Percentiles rank a stretch among this genome's conserved stretches.
Evolutionary conservation across 2,888 invertebrate species (phyloP).

Genomic region (Dyspetes luteomarginatus): DNA sequence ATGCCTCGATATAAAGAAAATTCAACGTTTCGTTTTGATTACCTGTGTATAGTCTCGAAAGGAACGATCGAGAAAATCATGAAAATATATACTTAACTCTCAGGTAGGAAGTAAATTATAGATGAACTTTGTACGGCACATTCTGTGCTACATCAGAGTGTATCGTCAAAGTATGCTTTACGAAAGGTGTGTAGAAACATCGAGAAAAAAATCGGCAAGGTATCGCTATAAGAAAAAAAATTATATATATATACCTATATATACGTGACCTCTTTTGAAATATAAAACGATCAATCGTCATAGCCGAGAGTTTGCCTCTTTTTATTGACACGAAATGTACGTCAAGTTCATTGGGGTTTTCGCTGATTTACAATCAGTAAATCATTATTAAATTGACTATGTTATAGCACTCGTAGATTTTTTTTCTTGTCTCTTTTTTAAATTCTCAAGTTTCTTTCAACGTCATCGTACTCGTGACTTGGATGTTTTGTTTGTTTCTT

Average conservation of each 20-base stretch:
- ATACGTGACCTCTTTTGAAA: conserved; percentile 4
- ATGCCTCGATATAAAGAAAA: no score
- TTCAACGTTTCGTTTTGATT: background rate
- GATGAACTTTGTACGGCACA: conserved; percentile 41
- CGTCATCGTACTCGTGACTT: no score
- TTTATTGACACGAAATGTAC: conserved; percentile 1
- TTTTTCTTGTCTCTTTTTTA: background rate
- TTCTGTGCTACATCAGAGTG: background rate
- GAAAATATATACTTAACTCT: conserved; percentile 13
- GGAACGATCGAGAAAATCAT: conserved; percentile 2
- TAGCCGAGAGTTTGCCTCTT: background rate
- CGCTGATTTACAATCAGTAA: no score
- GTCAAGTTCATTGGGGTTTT: conserved; percentile 19
- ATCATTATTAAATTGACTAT: conserved; percentile 22
- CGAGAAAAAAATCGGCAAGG: no score
- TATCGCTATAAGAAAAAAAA: conserved; percentile 5
- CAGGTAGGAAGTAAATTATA: conserved; percentile 15
- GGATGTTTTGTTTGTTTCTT: background rate
- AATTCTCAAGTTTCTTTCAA: no score
- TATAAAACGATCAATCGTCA: conserved; percentile 26
- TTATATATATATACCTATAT: conserved; percentile 40
- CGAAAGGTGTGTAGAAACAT: conserved; percentile 21
- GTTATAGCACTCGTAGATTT: background rate
- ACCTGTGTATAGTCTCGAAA: no score
- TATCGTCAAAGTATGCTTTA: background rate